A percentile compares a stretch with the other conserved stretches of the same genome.
phyloP scores from a whole-genome alignment of 2,797 vertebrate genomes.

The Squalus acanthias region DNA sequence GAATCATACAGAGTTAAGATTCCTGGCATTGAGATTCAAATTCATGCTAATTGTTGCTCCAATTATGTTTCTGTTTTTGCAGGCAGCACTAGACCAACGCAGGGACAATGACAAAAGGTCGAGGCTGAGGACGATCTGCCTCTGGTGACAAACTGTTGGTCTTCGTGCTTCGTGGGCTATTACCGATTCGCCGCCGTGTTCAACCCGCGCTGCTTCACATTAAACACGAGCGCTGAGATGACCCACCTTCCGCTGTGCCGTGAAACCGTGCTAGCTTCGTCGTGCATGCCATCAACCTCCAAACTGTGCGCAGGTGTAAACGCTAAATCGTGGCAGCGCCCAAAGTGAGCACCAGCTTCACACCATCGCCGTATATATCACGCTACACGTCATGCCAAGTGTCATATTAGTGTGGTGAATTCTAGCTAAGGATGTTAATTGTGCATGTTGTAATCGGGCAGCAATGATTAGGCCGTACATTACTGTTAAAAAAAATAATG shows the following conservation, averaged over 20 bases:
- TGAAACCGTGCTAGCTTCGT: neutral
- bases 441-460: neutral
- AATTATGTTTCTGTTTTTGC: neutral
- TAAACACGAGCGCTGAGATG: neutral
- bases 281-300: constrained; percentile 16
- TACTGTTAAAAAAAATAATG: neutral
- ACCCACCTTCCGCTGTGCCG: neutral
- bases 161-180: neutral
- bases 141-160: neutral
- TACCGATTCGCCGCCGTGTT: neutral
- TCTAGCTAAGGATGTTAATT: neutral
- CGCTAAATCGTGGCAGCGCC: neutral
- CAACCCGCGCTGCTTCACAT: neutral
- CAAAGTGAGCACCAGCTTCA: neutral
- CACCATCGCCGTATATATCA: neutral
- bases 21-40: neutral
- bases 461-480: neutral
- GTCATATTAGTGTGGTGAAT: constrained; percentile 12
- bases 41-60: neutral
- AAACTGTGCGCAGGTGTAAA: neutral
- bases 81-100: neutral
- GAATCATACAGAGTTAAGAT: neutral
- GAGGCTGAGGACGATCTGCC: neutral
- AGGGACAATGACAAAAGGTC: neutral
- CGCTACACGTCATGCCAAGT: neutral